Percentiles rank a stretch among this genome's conserved stretches.
phyloP scores from a whole-genome alignment of 2,113 vertebrate genomes.

The Prochilodus magdalenae region DNA sequence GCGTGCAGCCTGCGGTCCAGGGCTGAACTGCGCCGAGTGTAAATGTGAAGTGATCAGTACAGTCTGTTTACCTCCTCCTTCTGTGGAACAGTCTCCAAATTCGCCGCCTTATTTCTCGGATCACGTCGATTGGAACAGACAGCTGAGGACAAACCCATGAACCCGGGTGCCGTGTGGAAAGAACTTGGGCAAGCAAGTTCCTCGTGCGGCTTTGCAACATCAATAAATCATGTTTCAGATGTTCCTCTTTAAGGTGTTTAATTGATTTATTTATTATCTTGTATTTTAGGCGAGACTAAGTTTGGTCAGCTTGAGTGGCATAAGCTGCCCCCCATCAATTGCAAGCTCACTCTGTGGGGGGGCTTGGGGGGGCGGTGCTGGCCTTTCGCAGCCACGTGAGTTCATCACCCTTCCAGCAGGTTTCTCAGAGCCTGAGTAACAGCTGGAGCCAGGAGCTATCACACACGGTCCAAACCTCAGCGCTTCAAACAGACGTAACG shows the following conservation, averaged over 20 bases:
- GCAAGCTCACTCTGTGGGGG: conserved; percentile 6
- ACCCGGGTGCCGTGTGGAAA: not conserved
- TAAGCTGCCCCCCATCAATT: conserved; percentile 43
- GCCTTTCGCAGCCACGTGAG: conserved; percentile 47
- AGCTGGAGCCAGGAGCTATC: conserved; percentile 51
- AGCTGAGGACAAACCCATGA: conserved; percentile 23
- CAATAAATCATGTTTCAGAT: conserved; percentile 67
- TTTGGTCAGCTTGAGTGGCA: conserved; percentile 42
- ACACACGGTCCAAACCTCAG: conserved; percentile 3
- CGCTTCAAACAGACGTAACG: conserved; percentile 31
- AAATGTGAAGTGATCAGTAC: conserved; percentile 57
- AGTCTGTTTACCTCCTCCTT: conserved; percentile 50
- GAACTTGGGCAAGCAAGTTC: conserved; percentile 59
- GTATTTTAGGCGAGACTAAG: not conserved
- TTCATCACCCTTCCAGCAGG: conserved; percentile 66
- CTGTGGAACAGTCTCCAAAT: not conserved
- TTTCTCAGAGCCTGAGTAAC: conserved; percentile 56
- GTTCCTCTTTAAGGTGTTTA: conserved; percentile 37
- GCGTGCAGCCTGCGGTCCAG: not conserved
- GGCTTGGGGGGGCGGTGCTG: conserved; percentile 50
- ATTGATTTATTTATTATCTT: conserved; percentile 14
- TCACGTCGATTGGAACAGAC: conserved; percentile 56
- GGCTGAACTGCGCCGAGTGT: conserved; percentile 33
- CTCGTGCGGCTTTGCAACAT: conserved; percentile 47
- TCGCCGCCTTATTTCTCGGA: not conserved